A percentile compares a stretch with the other conserved stretches of the same genome.
Conservation (phyloP, 2,888 invertebrate genomes). For the Heliconius erato region DNA sequence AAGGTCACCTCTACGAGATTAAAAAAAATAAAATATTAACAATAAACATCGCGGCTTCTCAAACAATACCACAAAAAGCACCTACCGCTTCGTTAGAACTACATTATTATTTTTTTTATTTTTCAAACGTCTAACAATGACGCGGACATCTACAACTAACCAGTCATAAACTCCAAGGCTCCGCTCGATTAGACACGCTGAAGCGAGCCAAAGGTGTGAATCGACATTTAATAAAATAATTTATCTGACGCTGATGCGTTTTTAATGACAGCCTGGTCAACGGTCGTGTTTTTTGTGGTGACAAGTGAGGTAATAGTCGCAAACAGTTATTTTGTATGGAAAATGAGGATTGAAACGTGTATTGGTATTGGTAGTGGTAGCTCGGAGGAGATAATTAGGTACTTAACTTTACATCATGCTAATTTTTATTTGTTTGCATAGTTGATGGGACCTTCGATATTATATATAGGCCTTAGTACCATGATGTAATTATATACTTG, state of each 20-base stretch:
- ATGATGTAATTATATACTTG: not conserved
- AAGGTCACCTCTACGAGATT: too few relatives aligned
- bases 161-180: conserved; percentile 60
- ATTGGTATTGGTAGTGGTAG: conserved; percentile 26
- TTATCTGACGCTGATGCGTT: conserved; percentile 78
- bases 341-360: conserved; percentile 47
- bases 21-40: conserved; percentile 27
- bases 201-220: conserved; percentile 77
- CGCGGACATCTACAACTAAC: conserved; percentile 47
- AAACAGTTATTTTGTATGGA: conserved; percentile 55
- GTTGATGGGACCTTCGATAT: not conserved
- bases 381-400: conserved; percentile 42
- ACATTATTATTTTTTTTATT: conserved; percentile 30
- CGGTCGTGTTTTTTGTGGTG: conserved; percentile 53
- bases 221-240: conserved; percentile 83
- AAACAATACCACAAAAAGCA: conserved; percentile 44
- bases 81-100: conserved; percentile 42
- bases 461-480: conserved; percentile 1
- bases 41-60: conserved; percentile 45
- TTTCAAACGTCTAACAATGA: conserved; percentile 51
- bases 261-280: conserved; percentile 73
- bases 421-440: conserved; percentile 28
- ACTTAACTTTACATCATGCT: conserved; percentile 36
- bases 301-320: conserved; percentile 54
- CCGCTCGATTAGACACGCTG: conserved; percentile 69